phyloP scores from a whole-genome alignment of 2,797 vertebrate species.

The Chromobotia macracanthus region DNA sequence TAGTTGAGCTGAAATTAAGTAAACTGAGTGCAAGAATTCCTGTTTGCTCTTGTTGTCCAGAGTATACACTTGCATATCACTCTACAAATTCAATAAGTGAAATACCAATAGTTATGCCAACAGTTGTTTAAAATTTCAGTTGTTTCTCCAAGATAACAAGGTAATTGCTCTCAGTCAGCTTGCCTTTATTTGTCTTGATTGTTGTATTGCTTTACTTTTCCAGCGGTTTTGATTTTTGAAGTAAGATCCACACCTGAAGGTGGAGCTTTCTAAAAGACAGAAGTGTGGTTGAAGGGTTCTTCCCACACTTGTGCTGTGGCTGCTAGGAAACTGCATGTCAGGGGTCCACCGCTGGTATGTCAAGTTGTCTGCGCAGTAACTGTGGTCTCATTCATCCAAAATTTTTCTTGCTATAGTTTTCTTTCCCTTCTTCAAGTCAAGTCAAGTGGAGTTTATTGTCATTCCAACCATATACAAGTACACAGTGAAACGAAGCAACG shows the following conservation, averaged over 20 bases:
- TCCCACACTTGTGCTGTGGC: slow-evolving; percentile 16
- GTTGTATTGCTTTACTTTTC: too few relatives aligned
- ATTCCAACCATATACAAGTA: too few relatives aligned
- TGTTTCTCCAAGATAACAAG: slow-evolving; percentile 1
- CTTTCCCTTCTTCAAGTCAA: too few relatives aligned
- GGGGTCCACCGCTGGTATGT: slow-evolving; percentile 20
- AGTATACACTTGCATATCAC: neutral
- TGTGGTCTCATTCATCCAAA: neutral
- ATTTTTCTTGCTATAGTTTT: neutral
- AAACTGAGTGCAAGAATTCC: neutral
- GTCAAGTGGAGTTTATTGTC: too few relatives aligned
- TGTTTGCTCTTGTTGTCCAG: neutral
- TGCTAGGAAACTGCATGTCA: slow-evolving; percentile 48
- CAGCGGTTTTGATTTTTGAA: neutral
- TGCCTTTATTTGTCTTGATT: neutral
- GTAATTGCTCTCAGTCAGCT: slow-evolving; percentile 8
- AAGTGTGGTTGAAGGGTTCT: slow-evolving; percentile 9
- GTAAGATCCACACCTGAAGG: neutral
- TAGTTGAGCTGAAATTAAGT: too few relatives aligned
- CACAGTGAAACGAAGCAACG: too few relatives aligned
- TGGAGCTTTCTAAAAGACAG: neutral
- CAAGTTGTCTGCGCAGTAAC: slow-evolving; percentile 13
- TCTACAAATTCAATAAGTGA: neutral
- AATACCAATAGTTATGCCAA: neutral
- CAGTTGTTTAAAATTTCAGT: neutral